Evolutionary conservation across 2,797 vertebrate species (phyloP).

Genomic region (Anisognathus igniventris): DNA sequence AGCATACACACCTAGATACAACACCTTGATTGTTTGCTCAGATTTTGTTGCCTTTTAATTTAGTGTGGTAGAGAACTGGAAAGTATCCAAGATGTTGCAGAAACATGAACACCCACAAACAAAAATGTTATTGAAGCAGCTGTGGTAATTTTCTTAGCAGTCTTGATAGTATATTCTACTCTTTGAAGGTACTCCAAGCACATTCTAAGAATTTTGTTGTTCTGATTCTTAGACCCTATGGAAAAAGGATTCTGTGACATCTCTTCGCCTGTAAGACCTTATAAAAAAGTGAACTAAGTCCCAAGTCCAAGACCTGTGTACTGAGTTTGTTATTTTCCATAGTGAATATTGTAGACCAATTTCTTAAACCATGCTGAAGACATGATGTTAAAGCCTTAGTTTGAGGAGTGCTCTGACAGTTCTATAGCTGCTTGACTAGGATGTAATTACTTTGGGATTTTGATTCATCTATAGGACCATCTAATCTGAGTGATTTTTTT

Average conservation of each 20-base stretch:
- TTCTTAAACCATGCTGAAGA: background rate
- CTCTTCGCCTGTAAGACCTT: background rate
- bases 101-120: background rate
- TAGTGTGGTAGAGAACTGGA: background rate
- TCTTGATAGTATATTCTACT: background rate
- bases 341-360: background rate
- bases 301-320: background rate
- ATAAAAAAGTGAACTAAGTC: background rate
- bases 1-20: background rate
- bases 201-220: background rate
- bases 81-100: background rate
- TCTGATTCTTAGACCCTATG: background rate
- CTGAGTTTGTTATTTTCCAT: background rate
- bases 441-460: background rate
- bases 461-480: background rate
- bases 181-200: background rate
- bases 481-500: background rate
- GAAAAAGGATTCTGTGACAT: background rate
- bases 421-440: background rate
- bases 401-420: background rate
- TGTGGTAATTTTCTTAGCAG: background rate
- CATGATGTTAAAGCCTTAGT: background rate
- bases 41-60: background rate
- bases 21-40: background rate
- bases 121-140: background rate